These are phyloP conservation scores for Paramormyrops hopkinsi DNA, from an alignment of 2,797 vertebrate species.

Conservation along the genomic window DNA sequence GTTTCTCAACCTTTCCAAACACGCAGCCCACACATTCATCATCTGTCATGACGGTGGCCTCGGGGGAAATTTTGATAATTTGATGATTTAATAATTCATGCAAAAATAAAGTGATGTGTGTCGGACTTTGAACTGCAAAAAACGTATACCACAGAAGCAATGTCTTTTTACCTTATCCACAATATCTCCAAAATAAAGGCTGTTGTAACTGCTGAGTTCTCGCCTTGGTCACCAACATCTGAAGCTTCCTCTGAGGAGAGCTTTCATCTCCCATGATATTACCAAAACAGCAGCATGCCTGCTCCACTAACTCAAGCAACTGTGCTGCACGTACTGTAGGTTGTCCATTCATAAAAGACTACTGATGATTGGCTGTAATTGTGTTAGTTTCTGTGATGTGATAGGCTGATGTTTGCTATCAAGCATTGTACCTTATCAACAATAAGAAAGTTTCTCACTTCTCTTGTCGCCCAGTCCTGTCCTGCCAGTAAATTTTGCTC, in stretches of 20 bases:
- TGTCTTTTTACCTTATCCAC: background rate
- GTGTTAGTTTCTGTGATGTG: background rate
- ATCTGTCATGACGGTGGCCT: background rate
- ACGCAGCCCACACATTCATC: background rate
- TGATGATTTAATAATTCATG: background rate
- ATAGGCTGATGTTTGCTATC: background rate
- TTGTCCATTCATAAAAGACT: background rate
- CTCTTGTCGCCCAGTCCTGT: background rate
- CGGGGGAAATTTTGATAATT: background rate
- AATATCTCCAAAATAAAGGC: background rate
- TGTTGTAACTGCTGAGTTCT: background rate
- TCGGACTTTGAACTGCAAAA: background rate
- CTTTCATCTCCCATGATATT: background rate
- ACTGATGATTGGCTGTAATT: background rate
- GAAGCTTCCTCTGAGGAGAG: background rate
- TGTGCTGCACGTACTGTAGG: background rate
- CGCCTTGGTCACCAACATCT: background rate
- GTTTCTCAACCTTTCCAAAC: background rate
- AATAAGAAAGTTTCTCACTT: background rate
- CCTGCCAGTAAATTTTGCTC: background rate
- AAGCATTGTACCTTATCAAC: background rate
- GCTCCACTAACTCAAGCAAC: background rate
- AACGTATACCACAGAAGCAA: background rate
- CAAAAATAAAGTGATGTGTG: background rate
- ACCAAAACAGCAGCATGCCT: background rate